Conservation (phyloP, 2,888 invertebrate genomes). For the Omphaloscelis lunosa region DNA sequence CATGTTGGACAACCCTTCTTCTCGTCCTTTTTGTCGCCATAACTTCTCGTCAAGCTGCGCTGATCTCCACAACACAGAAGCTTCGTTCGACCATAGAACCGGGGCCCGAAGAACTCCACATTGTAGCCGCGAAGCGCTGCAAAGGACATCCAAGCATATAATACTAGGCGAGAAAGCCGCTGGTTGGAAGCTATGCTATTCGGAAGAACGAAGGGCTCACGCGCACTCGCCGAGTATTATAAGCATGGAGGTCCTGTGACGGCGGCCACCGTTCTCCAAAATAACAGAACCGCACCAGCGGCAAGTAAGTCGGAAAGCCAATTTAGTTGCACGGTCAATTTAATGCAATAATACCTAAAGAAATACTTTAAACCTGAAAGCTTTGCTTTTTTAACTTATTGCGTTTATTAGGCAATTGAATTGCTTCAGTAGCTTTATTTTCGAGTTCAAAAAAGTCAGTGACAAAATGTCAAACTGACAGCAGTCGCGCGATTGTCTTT, state of each 20-base stretch:
- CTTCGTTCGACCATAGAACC: constrained; percentile 64
- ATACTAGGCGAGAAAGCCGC: constrained; percentile 81
- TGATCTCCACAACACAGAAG: constrained; percentile 77
- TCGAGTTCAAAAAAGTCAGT: not conserved
- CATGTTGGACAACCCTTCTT: constrained; percentile 33
- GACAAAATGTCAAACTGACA: constrained; percentile 40
- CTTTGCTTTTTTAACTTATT: not conserved
- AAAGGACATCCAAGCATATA: constrained; percentile 86
- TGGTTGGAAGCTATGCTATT: constrained; percentile 82
- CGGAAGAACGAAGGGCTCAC: constrained; percentile 82
- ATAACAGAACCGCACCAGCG: constrained; percentile 82
- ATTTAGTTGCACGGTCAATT: not conserved
- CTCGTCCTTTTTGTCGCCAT: constrained; percentile 74
- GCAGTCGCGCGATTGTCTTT: constrained; percentile 34
- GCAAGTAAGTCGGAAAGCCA: constrained; percentile 37
- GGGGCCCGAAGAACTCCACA: constrained; percentile 62
- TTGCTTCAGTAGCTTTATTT: not conserved
- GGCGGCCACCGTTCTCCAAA: constrained; percentile 86
- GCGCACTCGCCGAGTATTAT: constrained; percentile 84
- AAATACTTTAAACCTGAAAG: not conserved
- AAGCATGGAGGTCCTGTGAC: constrained; percentile 81
- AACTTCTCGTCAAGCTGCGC: constrained; percentile 68
- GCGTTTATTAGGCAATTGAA: not conserved
- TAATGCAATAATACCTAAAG: not conserved
- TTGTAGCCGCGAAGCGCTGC: constrained; percentile 74